Base-by-base conservation (phyloP, 2,113 vertebrate species). In the Podarcis raffonei region DNA sequence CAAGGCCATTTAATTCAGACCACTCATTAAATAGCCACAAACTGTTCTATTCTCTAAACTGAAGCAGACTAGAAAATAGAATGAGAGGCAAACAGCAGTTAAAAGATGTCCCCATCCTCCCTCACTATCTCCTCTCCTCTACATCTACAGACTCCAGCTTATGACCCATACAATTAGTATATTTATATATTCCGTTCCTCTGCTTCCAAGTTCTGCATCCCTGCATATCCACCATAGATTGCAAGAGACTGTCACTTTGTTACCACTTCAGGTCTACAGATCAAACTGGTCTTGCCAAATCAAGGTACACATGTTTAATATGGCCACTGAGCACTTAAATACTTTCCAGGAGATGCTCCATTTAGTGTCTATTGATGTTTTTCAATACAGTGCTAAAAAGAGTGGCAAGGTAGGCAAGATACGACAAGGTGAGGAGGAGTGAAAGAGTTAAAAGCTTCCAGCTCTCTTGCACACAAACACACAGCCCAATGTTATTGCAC, bases 401-500 rank as follows among this genome's bases (percentile, higher is more conserved):
- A 20, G 7, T 72, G 57, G 6, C 76, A 81, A 53, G 18, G 42
- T 62, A 88, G 68, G n/a, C 78, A 4, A 5, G 25, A 87, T 23
- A 22, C 22, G 37, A 74, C 27, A 65, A 35, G 22, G n/a, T 12
- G 25, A 83, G 32, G 71, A 74, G 80, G 0, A 9, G 78, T 20
- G 81, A 91, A 90, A 74, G 90, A 83, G 75, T 82, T 91, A 91
- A 92, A 89, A 13, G 12, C 90, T 81, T 90, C 20, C 57, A 48
- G 37, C 59, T 48, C 7, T 23, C 71, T 39, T 78, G 85, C 25
- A 13, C 39, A 48, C 59, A 65, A 22, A 32, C 37, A 48, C 42
- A 53, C 48, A 53, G 48, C 74, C 48, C 74, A 71, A 4, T 9
- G 27, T 37, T 81, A 84, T 84, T 87, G 74, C 37, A 48, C 13